Base-by-base conservation (phyloP, 2,888 invertebrate genomes). In the Lampropteryx suffumata region DNA sequence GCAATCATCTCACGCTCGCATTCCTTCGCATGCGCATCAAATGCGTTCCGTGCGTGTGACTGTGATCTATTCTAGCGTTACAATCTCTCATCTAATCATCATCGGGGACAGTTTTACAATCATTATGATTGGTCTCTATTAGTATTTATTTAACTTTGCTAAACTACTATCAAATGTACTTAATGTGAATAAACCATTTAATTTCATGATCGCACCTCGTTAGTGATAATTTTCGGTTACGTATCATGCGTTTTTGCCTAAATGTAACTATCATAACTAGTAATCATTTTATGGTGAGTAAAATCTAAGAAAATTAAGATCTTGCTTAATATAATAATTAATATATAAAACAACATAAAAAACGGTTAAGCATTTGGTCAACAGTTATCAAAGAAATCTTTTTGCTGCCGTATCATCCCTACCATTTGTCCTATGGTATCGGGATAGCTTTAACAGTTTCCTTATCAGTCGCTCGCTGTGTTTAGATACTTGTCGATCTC, bases 391-490 rank as follows among this genome's bases (percentile, higher is more conserved):
- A 39, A 28, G 10, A 39, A 17, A 14, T 40, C 11, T 30, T 12
- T 24, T 26, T 8, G 12, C n/a, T 39, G 33, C n/a, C n/a, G 21
- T 36, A 29, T 35, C 29, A 4, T 26, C 47, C 29, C 21, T 17
- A 27, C 36, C 32, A 50, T 48, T 54, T 41, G 39, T 48, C 27
- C 47, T 13, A 44, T 47, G 28, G 34, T 35, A 42, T 40, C 37
- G 47, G 17, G 37, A 32, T 44, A 39, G 49, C 54, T 55, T 49
- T 50, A 46, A 49, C 13, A 40, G 43, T 54, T 54, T 55, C 52
- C 61, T 65, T 69, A 67, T 70, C 66, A 61, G 61, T 56, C 50
- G 59, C 59, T 56, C 50, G 59, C 59, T 58, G 59, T 59, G 60
- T 62, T 65, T 42, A 27, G 42, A 33, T 61, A 56, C 55, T 60